These are phyloP conservation scores for Odocoileus hemionus DNA, from an alignment of 2,113 vertebrate species.

Conservation along the genomic window DNA sequence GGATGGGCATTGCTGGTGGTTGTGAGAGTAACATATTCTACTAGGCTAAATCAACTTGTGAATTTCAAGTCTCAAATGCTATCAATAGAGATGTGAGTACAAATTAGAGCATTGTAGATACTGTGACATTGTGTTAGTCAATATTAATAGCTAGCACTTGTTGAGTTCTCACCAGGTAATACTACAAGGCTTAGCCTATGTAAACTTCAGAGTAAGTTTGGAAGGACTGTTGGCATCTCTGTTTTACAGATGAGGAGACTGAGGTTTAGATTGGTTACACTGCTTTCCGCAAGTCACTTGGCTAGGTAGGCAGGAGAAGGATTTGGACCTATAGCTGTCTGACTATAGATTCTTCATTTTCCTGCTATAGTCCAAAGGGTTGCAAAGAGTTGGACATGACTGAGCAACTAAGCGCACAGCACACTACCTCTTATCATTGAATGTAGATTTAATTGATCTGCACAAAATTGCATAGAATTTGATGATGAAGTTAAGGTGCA, in stretches of 20 bases:
- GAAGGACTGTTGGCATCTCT: not conserved
- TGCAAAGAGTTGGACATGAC: not conserved
- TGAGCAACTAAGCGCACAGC: not conserved
- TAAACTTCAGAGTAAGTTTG: not conserved
- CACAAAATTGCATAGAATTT: conserved; percentile 12
- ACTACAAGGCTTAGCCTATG: not conserved
- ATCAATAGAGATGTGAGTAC: not conserved
- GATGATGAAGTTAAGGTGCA: not conserved
- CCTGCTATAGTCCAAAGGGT: not conserved
- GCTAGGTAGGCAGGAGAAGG: not conserved
- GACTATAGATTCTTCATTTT: not conserved
- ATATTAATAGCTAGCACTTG: not conserved
- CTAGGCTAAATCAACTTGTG: not conserved
- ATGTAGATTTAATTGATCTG: not conserved
- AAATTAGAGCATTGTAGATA: not conserved
- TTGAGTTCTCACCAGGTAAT: not conserved
- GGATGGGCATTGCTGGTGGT: not conserved
- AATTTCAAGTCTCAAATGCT: not conserved
- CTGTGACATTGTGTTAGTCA: not conserved
- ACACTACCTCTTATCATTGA: not conserved
- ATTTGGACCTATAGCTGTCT: not conserved
- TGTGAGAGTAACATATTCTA: not conserved
- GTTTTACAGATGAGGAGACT: not conserved
- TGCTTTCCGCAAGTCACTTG: not conserved
- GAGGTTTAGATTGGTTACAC: not conserved